Evolutionary conservation across 2,888 invertebrate genomes (phyloP).

Genomic region (Anticlea derivata): DNA sequence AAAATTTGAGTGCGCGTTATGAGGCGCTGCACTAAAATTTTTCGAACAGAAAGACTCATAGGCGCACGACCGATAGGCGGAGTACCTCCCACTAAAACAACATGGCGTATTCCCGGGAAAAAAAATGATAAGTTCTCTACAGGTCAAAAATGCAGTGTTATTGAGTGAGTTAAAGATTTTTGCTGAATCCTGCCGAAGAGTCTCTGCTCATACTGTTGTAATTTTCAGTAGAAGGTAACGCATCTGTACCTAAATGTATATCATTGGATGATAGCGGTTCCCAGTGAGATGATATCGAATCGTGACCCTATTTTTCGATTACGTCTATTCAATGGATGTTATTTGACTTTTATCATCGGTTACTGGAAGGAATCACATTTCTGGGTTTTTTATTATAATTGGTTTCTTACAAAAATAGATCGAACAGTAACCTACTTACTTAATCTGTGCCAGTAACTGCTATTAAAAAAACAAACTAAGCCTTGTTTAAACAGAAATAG

Average conservation of each 20-base stretch:
- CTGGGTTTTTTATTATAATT: constrained; percentile 14
- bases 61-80: too few relatives aligned
- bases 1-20: too few relatives aligned
- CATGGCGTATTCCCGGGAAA: too few relatives aligned
- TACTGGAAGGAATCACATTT: constrained; percentile 18
- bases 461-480: too few relatives aligned
- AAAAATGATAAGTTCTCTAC: too few relatives aligned
- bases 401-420: constrained; percentile 7
- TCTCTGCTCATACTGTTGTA: neutral
- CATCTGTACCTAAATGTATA: neutral
- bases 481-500: too few relatives aligned
- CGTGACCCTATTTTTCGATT: constrained; percentile 28
- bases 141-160: too few relatives aligned
- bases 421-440: neutral
- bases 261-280: constrained; percentile 10
- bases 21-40: too few relatives aligned
- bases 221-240: neutral
- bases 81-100: too few relatives aligned
- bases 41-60: too few relatives aligned
- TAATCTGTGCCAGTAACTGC: neutral
- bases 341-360: constrained; percentile 27
- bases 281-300: constrained; percentile 23
- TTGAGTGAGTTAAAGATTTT: too few relatives aligned
- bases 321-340: constrained; percentile 25
- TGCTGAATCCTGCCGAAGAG: too few relatives aligned